Conservation (phyloP, 2,888 invertebrate species). For the Thysanoteuthis rhombus region DNA sequence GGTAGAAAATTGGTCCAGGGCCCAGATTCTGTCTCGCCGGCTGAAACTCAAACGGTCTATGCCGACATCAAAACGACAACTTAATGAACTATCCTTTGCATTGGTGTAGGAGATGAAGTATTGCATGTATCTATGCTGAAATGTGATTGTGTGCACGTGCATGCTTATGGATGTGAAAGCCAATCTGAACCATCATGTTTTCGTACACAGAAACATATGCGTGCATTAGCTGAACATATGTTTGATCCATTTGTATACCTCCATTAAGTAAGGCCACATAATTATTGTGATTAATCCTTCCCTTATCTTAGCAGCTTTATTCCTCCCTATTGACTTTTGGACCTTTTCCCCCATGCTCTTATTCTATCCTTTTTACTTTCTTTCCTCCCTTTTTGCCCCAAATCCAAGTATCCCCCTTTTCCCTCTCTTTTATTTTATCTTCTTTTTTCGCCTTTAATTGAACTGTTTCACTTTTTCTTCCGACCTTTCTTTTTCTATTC, state of each 20-base stretch:
- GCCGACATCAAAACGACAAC: no score
- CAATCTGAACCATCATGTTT: neutral
- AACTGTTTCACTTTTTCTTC: no score
- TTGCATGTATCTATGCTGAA: neutral
- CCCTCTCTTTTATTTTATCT: neutral
- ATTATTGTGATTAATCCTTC: neutral
- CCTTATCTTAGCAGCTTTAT: neutral
- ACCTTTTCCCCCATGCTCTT: neutral
- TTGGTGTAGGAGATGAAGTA: no score
- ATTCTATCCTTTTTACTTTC: neutral
- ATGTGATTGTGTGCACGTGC: neutral
- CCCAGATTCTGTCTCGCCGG: no score
- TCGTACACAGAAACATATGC: neutral
- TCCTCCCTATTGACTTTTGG: neutral
- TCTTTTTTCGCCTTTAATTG: neutral
- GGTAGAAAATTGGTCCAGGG: no score
- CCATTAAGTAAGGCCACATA: neutral
- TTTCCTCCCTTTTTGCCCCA: neutral
- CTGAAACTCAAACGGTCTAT: no score
- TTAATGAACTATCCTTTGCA: no score
- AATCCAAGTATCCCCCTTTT: neutral
- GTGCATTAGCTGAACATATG: neutral
- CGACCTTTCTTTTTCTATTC: neutral
- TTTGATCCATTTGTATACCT: neutral
- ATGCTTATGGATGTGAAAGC: neutral